Base-by-base conservation (phyloP, 2,888 invertebrate genomes). In the Lomographa bimaculata region DNA sequence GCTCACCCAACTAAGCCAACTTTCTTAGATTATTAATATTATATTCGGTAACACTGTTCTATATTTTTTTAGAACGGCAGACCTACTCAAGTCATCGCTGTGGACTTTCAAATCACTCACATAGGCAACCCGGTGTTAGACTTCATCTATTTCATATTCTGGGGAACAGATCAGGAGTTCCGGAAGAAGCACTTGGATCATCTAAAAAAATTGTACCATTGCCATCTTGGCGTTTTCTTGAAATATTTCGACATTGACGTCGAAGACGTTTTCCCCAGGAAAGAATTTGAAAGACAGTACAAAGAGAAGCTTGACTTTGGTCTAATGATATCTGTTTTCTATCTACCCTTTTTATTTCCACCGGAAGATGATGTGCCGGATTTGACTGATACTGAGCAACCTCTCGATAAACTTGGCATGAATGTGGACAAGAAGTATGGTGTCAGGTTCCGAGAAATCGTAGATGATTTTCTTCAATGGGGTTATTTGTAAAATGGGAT, bases 21-120 rank as follows among this genome's bases (percentile, higher is more conserved):
- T n/a, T n/a, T n/a, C n/a, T n/a, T n/a, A n/a, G n/a, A n/a, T n/a
- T n/a, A n/a, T n/a, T n/a, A n/a, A n/a, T n/a, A n/a, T n/a, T n/a
- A n/a, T n/a, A n/a, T n/a, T n/a, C n/a, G n/a, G n/a, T n/a, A n/a
- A n/a, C n/a, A n/a, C n/a, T n/a, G 14, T 38, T 14, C 2, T n/a
- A 18, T 18, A 38, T 9, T 34, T 9, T 65, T 64, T 26, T 56
- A 79, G 77, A 39, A 72, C 2, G 67, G 60, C 7, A 52, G 54
- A 25, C 39, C 65, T 10, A 34, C 40, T 0, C 65, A 76, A 30
- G 53, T 73, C 0, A 55, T 75, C 11, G 50, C 64, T 10, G 53
- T 72, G 0, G 80, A 80, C 41, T 80, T 65, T 19, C 79, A 80
- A 29, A 12, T 71, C 1, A 32, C 65, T 0, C 45, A 62, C 46